Base-by-base conservation (phyloP, 2,888 invertebrate species). In the Aricia artaxerxes region DNA sequence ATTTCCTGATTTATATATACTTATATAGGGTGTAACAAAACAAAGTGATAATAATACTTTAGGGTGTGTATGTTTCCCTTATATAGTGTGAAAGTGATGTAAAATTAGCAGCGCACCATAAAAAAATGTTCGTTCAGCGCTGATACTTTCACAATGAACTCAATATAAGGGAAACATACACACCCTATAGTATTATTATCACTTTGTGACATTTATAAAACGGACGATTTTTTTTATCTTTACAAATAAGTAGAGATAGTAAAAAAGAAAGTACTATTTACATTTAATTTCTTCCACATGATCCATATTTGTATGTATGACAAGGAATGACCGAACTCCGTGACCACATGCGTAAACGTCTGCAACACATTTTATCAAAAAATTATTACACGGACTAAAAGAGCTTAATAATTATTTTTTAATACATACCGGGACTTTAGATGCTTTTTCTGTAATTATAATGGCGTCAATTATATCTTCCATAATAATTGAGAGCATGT, bases 291-390 rank as follows among this genome's bases (percentile, higher is more conserved):
- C 38, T 7, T 38, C 78, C 78, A 80, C 11, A 73, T 44, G 13
- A 81, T 78, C 78, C 77, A 78, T 38, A 81, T 53, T 38, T 79
- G 77, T 13, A 78, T 38, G 31, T 78, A 81, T 38, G 81, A 57
- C 40, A 81, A 53, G 40, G 79, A 78, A n/a, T 78, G 77, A 1
- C 57, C 11, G 61, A 81, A 80, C 53, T 81, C 78, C 73, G 73
- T 64, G 7, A 64, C 40, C 40, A 60, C 77, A 44, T 81, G 81
- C 13, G 31, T 80, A 11, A 84, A 72, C 77, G 85, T 81, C 85
- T 85, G 83, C 16, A 83, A 84, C 16, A 57, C 53, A 16, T 4
- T 16, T 57, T 57, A 49, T 49, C 57, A 57, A 16, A 57, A 57
- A 57, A 57, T 4, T 57, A 16, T 57, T 16, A 16, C n/a, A 53